Percentiles rank a stretch among this genome's conserved stretches.
These are phyloP conservation scores for Triops longicaudatus DNA, from an alignment of 1,140 invertebrate species.

Conservation along the genomic window DNA sequence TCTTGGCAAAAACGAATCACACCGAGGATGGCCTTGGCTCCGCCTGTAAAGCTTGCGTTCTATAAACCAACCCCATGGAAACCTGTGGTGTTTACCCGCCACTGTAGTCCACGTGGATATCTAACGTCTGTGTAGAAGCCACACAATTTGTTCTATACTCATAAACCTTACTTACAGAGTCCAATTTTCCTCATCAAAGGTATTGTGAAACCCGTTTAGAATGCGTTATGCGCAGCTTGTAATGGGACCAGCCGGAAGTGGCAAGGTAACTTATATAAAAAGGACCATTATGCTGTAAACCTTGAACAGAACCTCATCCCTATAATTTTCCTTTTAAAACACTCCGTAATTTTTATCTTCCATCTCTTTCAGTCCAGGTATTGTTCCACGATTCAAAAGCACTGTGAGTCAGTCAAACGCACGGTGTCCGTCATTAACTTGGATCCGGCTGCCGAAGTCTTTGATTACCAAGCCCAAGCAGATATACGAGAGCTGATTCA, in stretches of 20 bases:
- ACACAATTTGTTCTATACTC: no score
- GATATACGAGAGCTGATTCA: slow-evolving; percentile 92
- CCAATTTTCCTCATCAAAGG: no score
- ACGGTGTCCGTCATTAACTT: slow-evolving; percentile 84
- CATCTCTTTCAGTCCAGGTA: slow-evolving; percentile 71
- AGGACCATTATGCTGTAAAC: background rate
- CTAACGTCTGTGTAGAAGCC: no score
- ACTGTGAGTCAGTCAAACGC: slow-evolving; percentile 64
- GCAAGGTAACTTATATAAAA: slow-evolving; percentile 56
- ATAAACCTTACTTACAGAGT: no score
- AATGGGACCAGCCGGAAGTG: slow-evolving; percentile 65
- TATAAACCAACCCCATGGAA: no score
- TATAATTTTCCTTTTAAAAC: slow-evolving; percentile 34
- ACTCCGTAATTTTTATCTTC: no score
- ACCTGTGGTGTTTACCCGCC: no score
- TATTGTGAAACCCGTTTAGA: background rate
- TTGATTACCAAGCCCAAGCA: slow-evolving; percentile 76
- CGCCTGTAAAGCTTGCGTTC: no score
- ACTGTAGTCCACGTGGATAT: no score
- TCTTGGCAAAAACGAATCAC: no score
- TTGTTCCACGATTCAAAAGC: slow-evolving; percentile 77
- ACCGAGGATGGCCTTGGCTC: no score
- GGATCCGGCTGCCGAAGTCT: slow-evolving; percentile 94
- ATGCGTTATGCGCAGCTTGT: slow-evolving; percentile 48
- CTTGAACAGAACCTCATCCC: background rate